Evolutionary conservation across 2,113 vertebrate species (phyloP).

Genomic region (Rhagologus leucostigma): DNA sequence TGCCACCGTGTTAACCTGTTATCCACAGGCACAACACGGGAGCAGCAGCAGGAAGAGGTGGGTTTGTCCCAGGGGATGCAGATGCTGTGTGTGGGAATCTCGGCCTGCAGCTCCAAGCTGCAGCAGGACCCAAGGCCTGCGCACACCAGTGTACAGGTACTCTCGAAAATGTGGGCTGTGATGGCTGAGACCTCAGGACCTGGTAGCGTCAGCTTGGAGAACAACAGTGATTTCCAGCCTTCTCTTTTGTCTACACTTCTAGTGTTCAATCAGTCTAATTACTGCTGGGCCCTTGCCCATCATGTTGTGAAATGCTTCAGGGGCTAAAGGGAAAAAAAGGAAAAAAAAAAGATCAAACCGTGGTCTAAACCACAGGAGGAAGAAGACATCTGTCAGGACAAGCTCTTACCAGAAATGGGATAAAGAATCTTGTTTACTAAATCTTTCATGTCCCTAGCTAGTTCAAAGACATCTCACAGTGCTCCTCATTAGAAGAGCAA

Average conservation of each 20-base stretch:
- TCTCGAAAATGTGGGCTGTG: neutral
- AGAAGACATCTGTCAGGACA: slow-evolving; percentile 51
- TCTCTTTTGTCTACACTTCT: neutral
- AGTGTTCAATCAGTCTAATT: slow-evolving; percentile 2
- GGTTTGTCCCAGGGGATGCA: neutral
- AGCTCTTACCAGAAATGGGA: slow-evolving; percentile 50
- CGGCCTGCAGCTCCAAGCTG: neutral
- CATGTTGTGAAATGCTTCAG: slow-evolving; percentile 25
- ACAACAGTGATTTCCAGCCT: neutral
- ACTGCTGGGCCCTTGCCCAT: slow-evolving; percentile 30
- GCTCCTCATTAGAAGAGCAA: neutral
- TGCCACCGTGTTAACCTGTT: accelerated
- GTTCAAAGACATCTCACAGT: slow-evolving; percentile 42
- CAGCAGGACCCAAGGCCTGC: neutral
- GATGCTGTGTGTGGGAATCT: neutral
- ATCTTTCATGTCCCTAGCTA: slow-evolving; percentile 51
- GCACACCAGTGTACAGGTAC: neutral
- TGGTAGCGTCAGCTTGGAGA: neutral
- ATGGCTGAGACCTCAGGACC: neutral
- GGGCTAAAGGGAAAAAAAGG: neutral
- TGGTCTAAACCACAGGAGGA: slow-evolving; percentile 40
- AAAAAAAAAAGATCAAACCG: slow-evolving; percentile 26
- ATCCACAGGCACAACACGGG: accelerated
- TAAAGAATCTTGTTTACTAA: slow-evolving; percentile 55
- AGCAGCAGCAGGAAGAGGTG: neutral